phyloP scores from a whole-genome alignment of 2,888 invertebrate species.

The Malacosoma neustria region DNA sequence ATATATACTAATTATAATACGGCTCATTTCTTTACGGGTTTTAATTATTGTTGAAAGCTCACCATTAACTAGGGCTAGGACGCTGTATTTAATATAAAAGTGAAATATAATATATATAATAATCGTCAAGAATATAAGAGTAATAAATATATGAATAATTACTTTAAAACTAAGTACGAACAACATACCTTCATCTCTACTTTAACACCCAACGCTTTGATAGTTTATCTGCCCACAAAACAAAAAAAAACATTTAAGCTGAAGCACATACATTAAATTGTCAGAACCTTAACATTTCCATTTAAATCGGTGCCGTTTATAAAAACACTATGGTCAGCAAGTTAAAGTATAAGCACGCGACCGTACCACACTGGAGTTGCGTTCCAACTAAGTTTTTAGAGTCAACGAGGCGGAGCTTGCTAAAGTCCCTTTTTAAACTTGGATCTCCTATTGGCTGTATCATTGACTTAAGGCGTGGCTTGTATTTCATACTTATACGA shows the following conservation, averaged over 20 bases:
- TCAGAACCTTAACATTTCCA: not conserved
- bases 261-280: slow-evolving; percentile 7
- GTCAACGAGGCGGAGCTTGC: slow-evolving; percentile 27
- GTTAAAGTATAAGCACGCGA: slow-evolving; percentile 8
- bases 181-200: slow-evolving; percentile 58
- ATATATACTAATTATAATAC: no score
- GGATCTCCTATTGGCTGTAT: slow-evolving; percentile 27
- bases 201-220: slow-evolving; percentile 55
- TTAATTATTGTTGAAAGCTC: no score
- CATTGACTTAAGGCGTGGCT: not conserved
- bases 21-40: no score
- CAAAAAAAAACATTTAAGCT: slow-evolving; percentile 30
- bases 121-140: no score
- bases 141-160: no score
- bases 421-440: slow-evolving; percentile 11
- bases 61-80: no score
- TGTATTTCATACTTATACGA: slow-evolving; percentile 1
- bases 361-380: slow-evolving; percentile 14
- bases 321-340: slow-evolving; percentile 1
- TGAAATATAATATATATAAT: no score
- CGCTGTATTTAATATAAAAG: no score
- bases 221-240: slow-evolving; percentile 30
- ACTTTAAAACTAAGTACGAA: no score
- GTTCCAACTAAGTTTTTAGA: slow-evolving; percentile 34
- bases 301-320: not conserved